A percentile compares a stretch with the other conserved stretches of the same genome.
phyloP scores from a whole-genome alignment of 2,113 vertebrate genomes.

The Catharus bicknelli region DNA sequence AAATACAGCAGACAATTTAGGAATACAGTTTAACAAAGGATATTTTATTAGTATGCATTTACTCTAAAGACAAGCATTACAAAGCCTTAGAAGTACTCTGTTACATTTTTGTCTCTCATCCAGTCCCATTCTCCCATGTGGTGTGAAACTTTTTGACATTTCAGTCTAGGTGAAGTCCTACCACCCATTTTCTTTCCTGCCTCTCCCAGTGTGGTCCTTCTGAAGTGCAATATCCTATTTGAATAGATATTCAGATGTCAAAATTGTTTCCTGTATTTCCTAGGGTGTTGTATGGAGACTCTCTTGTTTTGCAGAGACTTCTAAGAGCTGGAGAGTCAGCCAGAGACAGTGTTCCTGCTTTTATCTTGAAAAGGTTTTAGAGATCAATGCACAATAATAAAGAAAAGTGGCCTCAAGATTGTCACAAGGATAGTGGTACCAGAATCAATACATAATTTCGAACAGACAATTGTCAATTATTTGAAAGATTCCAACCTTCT shows the following conservation, averaged over 20 bases:
- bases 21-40: background rate
- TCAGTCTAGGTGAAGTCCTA: background rate
- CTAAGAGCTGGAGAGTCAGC: background rate
- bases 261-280: background rate
- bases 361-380: background rate
- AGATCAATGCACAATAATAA: background rate
- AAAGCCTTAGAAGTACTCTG: background rate
- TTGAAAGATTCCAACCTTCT: background rate
- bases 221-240: background rate
- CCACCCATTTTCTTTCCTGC: background rate
- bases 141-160: background rate
- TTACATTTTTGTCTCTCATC: fast-evolving
- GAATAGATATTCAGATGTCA: background rate
- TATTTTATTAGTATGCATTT: background rate
- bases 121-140: background rate
- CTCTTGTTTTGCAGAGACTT: background rate
- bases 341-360: background rate
- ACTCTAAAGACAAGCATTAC: background rate
- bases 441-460: background rate
- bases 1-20: background rate
- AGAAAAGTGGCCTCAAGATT: background rate
- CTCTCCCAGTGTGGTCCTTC: background rate
- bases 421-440: background rate
- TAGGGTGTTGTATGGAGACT: background rate
- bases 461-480: fast-evolving